phyloP scores from a whole-genome alignment of 2,113 vertebrate genomes.

The Leptobrachium ailaonicum region DNA sequence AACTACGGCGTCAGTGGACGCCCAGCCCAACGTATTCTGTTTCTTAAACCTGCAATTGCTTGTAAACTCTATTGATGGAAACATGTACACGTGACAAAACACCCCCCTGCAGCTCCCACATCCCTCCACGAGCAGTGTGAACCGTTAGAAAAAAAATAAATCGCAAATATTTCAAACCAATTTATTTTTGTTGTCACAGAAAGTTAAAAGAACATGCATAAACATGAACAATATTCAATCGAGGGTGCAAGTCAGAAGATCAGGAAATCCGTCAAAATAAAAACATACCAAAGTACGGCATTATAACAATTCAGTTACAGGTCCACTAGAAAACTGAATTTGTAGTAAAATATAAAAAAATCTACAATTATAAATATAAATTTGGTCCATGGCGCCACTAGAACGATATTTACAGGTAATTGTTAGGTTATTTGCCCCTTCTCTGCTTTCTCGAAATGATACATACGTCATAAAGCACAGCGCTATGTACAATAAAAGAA shows the following conservation, averaged over 20 bases:
- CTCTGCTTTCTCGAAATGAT: conserved; percentile 66
- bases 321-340: conserved; percentile 86
- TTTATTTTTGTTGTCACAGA: conserved; percentile 68
- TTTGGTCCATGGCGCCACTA: conserved; percentile 92
- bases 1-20: too few species aligned
- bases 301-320: conserved; percentile 79
- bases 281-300: conserved; percentile 70
- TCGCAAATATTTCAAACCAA: conserved; percentile 16
- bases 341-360: conserved; percentile 97
- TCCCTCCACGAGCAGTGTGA: too few species aligned
- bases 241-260: conserved; percentile 66
- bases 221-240: conserved; percentile 73
- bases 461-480: conserved; percentile 61
- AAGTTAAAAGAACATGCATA: conserved; percentile 82
- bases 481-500: conserved; percentile 79
- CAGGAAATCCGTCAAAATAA: conserved; percentile 71
- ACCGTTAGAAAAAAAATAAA: too few species aligned
- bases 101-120: too few species aligned
- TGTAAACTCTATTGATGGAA: too few species aligned
- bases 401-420: conserved; percentile 88
- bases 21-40: too few species aligned
- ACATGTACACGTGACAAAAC: too few species aligned
- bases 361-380: conserved; percentile 99
- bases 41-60: too few species aligned
- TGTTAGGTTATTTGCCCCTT: conserved; percentile 74